phyloP scores from a whole-genome alignment of 2,113 vertebrate genomes.

The Mustela lutreola region DNA sequence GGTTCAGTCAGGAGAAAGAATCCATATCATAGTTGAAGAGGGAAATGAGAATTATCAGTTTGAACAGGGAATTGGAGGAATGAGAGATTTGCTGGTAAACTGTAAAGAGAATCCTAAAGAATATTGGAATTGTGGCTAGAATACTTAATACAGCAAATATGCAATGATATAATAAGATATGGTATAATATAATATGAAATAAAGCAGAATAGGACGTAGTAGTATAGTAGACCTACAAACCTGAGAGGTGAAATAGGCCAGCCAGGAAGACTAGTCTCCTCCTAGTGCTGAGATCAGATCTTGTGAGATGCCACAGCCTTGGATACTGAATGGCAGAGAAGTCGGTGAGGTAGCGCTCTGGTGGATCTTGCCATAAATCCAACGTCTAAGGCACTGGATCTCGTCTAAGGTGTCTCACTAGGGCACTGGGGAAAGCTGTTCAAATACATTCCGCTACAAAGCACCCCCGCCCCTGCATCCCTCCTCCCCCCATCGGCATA shows the following conservation, averaged over 20 bases:
- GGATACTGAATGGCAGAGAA: neutral
- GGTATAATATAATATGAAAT: neutral
- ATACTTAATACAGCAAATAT: neutral
- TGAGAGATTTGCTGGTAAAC: neutral
- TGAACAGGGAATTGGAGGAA: neutral
- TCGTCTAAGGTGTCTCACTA: neutral
- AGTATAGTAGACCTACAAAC: neutral
- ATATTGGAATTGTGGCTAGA: neutral
- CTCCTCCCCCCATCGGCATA: neutral
- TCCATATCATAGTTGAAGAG: neutral
- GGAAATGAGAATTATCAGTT: neutral
- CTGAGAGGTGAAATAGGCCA: neutral
- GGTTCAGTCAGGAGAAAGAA: neutral
- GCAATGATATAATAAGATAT: neutral
- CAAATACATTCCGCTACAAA: neutral
- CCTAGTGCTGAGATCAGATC: neutral
- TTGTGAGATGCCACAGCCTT: neutral
- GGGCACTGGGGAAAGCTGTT: neutral
- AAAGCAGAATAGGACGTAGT: neutral
- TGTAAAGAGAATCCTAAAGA: neutral
- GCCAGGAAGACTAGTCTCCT: neutral
- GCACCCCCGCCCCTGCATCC: no score
- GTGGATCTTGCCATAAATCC: neutral
- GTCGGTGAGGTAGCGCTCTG: neutral
- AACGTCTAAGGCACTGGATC: neutral